Evolutionary conservation across 1,140 invertebrate species (phyloP).

Genomic region (Copidosoma floridanum): DNA sequence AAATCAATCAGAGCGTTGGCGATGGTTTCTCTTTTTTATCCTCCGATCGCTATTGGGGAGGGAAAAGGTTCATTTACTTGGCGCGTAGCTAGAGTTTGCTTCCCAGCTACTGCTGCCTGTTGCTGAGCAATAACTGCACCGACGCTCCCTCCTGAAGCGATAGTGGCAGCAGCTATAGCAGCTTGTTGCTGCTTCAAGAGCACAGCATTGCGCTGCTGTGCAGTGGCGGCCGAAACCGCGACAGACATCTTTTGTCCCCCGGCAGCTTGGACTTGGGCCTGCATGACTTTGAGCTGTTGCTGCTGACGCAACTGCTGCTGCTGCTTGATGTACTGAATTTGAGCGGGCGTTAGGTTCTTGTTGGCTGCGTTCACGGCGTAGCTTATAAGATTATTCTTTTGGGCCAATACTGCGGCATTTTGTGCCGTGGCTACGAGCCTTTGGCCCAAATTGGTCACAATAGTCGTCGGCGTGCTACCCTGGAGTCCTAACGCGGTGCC

Average conservation of each 20-base stretch:
- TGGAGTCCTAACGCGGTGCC: constrained; percentile 46
- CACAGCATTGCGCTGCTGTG: constrained; percentile 43
- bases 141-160: too few relatives aligned
- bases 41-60: too few relatives aligned
- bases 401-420: constrained; percentile 34
- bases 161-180: too few relatives aligned
- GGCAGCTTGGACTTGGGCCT: constrained; percentile 36
- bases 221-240: constrained; percentile 38
- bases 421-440: constrained; percentile 46
- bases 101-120: constrained; percentile 37
- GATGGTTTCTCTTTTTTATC: too few relatives aligned
- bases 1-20: too few relatives aligned
- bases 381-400: constrained; percentile 51
- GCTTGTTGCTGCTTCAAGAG: constrained; percentile 47
- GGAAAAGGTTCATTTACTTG: constrained; percentile 29
- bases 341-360: constrained; percentile 58
- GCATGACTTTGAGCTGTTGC: constrained; percentile 48
- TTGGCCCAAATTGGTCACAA: constrained; percentile 46
- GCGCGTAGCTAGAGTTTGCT: constrained; percentile 57
- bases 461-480: constrained; percentile 43
- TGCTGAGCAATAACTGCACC: constrained; percentile 12
- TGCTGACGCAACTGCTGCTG: constrained; percentile 55
- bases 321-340: constrained; percentile 58
- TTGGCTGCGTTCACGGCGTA: constrained; percentile 47
- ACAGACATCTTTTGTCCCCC: constrained; percentile 49